Conservation (phyloP, 1,140 invertebrate genomes). For the Dendroctonus ponderosae region DNA sequence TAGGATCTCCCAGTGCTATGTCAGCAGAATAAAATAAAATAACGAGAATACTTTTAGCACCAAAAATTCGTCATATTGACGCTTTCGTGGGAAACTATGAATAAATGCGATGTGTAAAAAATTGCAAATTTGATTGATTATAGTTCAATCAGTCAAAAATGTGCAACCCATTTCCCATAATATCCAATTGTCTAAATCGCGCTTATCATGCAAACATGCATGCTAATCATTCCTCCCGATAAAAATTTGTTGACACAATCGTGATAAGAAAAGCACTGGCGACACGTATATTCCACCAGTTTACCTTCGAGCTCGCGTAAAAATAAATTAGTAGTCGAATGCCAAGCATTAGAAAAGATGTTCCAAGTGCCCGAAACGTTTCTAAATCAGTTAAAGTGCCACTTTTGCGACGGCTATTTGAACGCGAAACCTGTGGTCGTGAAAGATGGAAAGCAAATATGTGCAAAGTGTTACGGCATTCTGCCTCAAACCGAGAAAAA, state of each 20-base stretch:
- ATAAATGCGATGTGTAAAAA: too few relatives aligned
- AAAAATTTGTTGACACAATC: slow-evolving; percentile 20
- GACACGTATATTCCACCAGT: slow-evolving; percentile 17
- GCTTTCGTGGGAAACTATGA: too few relatives aligned
- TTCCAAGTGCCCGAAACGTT: slow-evolving; percentile 9
- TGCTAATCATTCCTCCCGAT: background rate
- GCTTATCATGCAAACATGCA: too few relatives aligned
- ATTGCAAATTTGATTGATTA: too few relatives aligned
- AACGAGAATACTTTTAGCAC: too few relatives aligned
- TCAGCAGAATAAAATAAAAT: too few relatives aligned
- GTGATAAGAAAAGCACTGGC: slow-evolving; percentile 15
- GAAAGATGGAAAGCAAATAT: slow-evolving; percentile 20
- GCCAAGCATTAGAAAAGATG: slow-evolving; percentile 5
- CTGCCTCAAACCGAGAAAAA: slow-evolving; percentile 22
- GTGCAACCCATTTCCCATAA: too few relatives aligned
- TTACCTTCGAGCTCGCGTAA: slow-evolving; percentile 23
- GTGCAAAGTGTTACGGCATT: slow-evolving; percentile 25
- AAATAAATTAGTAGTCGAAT: slow-evolving; percentile 22
- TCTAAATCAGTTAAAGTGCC: slow-evolving; percentile 19
- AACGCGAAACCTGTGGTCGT: slow-evolving; percentile 18
- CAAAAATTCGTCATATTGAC: too few relatives aligned
- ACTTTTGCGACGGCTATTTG: slow-evolving; percentile 22
- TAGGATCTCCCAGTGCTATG: too few relatives aligned
- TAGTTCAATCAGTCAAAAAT: too few relatives aligned
- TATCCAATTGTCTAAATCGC: too few relatives aligned